Evolutionary conservation across 1,140 invertebrate genomes (phyloP).

Genomic region (Melanaphis sacchari): DNA sequence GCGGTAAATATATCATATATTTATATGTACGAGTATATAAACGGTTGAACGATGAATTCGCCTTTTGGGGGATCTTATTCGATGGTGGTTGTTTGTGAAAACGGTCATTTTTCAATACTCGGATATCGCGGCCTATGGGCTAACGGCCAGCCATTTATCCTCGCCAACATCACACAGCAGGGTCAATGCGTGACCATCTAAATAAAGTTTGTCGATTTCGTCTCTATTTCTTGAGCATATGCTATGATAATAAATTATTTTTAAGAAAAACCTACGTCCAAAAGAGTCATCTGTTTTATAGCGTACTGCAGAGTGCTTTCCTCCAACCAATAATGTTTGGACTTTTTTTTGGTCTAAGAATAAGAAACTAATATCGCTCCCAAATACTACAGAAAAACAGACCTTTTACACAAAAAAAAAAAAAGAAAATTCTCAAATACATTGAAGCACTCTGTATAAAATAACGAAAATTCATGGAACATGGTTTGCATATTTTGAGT

Average conservation of each 20-base stretch:
- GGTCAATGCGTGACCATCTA: slow-evolving; percentile 2
- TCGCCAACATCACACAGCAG: neutral
- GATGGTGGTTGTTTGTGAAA: neutral
- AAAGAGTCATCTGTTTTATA: slow-evolving; percentile 30
- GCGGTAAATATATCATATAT: neutral
- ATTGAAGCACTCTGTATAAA: neutral
- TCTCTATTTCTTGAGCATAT: slow-evolving; percentile 8
- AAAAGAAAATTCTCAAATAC: neutral
- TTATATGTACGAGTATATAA: neutral
- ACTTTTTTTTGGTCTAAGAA: neutral
- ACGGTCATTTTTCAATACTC: slow-evolving; percentile 44
- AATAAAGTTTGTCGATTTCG: slow-evolving; percentile 33
- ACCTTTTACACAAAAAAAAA: neutral
- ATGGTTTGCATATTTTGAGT: neutral
- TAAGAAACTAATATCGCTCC: neutral
- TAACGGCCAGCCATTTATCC: slow-evolving; percentile 43
- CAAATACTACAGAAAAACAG: neutral
- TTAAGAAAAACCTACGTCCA: neutral
- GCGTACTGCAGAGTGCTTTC: neutral
- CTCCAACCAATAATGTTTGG: neutral
- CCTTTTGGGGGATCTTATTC: neutral
- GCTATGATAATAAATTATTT: slow-evolving; percentile 31
- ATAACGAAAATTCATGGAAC: neutral
- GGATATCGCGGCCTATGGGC: neutral
- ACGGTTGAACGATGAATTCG: neutral